Percentiles rank a stretch among this genome's conserved stretches.
These are phyloP conservation scores for Dromococcyx pavoninus DNA, from an alignment of 2,797 vertebrate genomes.

Conservation along the genomic window DNA sequence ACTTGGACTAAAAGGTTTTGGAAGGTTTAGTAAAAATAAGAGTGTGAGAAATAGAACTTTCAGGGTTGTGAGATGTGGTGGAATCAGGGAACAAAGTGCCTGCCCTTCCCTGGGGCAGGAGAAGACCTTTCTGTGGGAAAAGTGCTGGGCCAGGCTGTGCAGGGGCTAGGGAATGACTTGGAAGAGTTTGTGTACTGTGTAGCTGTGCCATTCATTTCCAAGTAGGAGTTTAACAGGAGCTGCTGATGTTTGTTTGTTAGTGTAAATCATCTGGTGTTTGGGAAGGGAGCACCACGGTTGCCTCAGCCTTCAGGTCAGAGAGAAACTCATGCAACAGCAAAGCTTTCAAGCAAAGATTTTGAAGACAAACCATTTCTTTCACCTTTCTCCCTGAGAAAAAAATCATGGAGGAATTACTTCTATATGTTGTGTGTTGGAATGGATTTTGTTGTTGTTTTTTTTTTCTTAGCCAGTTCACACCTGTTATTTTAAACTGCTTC, in stretches of 20 bases:
- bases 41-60: background rate
- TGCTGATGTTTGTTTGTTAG: fast-evolving
- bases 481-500: background rate
- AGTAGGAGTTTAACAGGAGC: background rate
- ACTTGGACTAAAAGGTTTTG: background rate
- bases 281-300: background rate
- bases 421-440: fast-evolving
- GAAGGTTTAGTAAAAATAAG: background rate
- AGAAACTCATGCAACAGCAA: background rate
- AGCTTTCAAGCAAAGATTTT: background rate
- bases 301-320: background rate
- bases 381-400: background rate
- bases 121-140: background rate
- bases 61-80: background rate
- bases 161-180: background rate
- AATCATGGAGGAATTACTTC: background rate
- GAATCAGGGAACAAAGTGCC: background rate
- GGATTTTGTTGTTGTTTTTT: background rate
- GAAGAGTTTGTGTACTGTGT: fast-evolving
- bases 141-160: background rate
- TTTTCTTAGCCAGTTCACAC: background rate
- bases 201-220: background rate
- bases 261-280: background rate
- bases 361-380: background rate
- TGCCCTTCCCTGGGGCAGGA: fast-evolving